These are phyloP conservation scores for Parapsyche elsis DNA, from an alignment of 1,140 invertebrate genomes.

Conservation along the genomic window DNA sequence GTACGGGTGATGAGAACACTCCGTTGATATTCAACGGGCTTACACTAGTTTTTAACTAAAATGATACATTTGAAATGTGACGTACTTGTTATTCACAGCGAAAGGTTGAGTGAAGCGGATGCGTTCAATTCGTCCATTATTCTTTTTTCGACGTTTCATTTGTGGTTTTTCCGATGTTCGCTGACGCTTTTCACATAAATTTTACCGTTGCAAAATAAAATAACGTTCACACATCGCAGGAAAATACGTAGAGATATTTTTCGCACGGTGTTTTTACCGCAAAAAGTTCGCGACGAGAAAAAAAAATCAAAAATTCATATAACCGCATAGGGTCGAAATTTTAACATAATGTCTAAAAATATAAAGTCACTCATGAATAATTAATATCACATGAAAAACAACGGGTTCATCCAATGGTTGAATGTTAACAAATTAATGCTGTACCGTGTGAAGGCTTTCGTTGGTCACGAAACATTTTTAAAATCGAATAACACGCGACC, in stretches of 20 bases:
- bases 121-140: background rate
- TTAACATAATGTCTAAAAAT: background rate
- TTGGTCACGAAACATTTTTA: background rate
- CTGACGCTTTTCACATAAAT: background rate
- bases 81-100: background rate
- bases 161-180: background rate
- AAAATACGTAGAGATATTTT: background rate
- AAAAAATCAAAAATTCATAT: slow-evolving; percentile 2
- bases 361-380: background rate
- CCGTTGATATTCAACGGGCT: no score
- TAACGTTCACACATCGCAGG: background rate
- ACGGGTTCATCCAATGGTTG: background rate
- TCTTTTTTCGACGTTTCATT: slow-evolving; percentile 25
- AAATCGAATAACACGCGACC: background rate
- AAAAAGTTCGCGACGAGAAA: no score
- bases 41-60: no score
- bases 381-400: background rate
- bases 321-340: no score
- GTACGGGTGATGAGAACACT: no score
- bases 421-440: slow-evolving; percentile 14
- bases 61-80: no score
- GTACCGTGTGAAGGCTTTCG: background rate
- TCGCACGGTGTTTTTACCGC: no score
- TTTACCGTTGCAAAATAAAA: background rate
- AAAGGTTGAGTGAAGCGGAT: background rate